phyloP scores from a whole-genome alignment of 2,113 vertebrate genomes.

The Brachypteracias leptosomus region DNA sequence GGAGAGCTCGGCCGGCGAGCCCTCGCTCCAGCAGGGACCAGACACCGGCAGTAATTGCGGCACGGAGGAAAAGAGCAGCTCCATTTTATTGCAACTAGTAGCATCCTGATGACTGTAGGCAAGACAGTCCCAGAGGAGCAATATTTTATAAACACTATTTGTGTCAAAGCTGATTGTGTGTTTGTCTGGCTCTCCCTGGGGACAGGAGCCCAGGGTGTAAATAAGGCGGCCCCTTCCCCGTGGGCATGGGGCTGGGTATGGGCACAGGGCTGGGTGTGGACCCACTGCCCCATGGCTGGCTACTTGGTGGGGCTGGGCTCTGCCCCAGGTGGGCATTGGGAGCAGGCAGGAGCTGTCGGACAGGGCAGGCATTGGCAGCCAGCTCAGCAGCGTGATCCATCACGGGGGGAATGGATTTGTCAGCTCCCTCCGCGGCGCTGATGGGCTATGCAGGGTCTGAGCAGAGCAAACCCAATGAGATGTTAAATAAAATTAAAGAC shows the following conservation, averaged over 20 bases:
- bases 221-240: background rate
- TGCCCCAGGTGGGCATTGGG: background rate
- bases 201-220: background rate
- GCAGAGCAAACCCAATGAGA: slow-evolving; percentile 26
- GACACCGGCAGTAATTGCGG: background rate
- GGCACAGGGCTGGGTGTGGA: background rate
- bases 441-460: slow-evolving; percentile 21
- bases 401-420: background rate
- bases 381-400: background rate
- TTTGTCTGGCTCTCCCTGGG: slow-evolving; percentile 7
- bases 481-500: slow-evolving; percentile 44
- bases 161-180: slow-evolving; percentile 8
- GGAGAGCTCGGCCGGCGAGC: background rate
- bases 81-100: background rate
- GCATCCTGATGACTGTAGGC: slow-evolving; percentile 6
- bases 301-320: background rate
- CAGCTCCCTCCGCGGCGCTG: background rate
- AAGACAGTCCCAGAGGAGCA: background rate
- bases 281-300: background rate
- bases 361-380: background rate
- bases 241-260: background rate
- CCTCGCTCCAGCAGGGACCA: background rate
- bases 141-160: slow-evolving; percentile 22
- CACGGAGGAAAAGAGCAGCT: background rate
- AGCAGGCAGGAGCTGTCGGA: background rate